A percentile compares a stretch with the other conserved stretches of the same genome.
These are phyloP conservation scores for Phrynosoma blainvillii DNA, from an alignment of 2,113 vertebrate species.

Conservation along the genomic window DNA sequence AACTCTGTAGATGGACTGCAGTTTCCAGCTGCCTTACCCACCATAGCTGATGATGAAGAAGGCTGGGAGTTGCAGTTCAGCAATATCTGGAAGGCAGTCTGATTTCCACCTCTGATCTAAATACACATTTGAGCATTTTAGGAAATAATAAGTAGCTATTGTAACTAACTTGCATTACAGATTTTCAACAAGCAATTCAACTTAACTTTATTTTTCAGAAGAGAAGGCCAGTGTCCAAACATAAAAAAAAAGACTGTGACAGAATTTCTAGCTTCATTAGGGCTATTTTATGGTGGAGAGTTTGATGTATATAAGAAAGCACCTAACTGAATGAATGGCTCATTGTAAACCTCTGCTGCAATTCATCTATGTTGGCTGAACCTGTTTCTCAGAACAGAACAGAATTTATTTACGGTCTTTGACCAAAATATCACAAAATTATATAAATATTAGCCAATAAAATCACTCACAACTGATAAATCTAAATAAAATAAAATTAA, in stretches of 20 bases:
- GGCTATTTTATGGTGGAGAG: background rate
- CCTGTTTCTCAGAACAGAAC: too few species aligned
- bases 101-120: too few species aligned
- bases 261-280: background rate
- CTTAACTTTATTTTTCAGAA: background rate
- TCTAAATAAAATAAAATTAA: too few species aligned
- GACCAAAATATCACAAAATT: too few species aligned
- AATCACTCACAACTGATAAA: too few species aligned
- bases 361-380: background rate
- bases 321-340: background rate
- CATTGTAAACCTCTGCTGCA: background rate
- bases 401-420: too few species aligned
- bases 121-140: background rate
- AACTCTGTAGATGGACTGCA: too few species aligned
- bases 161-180: background rate
- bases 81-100: too few species aligned
- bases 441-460: too few species aligned
- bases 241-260: background rate
- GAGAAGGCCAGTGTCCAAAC: background rate
- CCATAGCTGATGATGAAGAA: too few species aligned
- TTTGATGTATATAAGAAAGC: background rate
- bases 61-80: too few species aligned
- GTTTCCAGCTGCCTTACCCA: too few species aligned
- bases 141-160: background rate
- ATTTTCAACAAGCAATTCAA: background rate